Percentiles rank a stretch among this genome's conserved stretches.
phyloP scores from a whole-genome alignment of 53 echinoderm and acorn worm species.

The Holothuria scabra region DNA sequence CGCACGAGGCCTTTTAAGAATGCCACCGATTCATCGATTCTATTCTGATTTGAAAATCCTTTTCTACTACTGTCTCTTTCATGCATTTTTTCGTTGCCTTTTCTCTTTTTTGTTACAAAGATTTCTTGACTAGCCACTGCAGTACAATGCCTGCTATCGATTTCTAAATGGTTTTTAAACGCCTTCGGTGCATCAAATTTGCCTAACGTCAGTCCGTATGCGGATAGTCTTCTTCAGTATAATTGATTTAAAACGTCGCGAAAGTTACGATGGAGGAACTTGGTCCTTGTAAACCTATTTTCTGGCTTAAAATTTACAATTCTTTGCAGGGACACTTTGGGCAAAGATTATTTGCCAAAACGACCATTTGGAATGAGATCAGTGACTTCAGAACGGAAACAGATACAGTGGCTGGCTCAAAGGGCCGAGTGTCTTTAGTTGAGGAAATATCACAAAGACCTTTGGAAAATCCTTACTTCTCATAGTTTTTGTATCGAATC shows the following conservation, averaged over 20 bases:
- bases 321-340: slow-evolving; percentile 10
- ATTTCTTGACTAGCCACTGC: slow-evolving; percentile 2
- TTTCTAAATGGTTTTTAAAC: slow-evolving; percentile 42
- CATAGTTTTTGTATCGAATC: no score
- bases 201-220: background rate
- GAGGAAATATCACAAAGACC: no score
- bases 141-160: slow-evolving; percentile 14
- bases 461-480: no score
- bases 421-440: no score
- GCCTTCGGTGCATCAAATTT: slow-evolving; percentile 35
- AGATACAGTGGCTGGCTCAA: no score
- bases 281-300: slow-evolving; percentile 36
- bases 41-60: background rate
- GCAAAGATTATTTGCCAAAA: slow-evolving; percentile 21
- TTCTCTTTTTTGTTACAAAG: slow-evolving; percentile 9
- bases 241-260: slow-evolving; percentile 33
- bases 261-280: slow-evolving; percentile 15
- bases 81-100: background rate
- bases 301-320: slow-evolving; percentile 23
- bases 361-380: no score
- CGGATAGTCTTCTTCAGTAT: slow-evolving; percentile 2
- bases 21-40: slow-evolving; percentile 19
- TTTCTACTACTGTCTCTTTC: slow-evolving; percentile 13
- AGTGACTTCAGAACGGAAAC: no score
- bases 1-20: slow-evolving; percentile 8